Evolutionary conservation across 1,140 invertebrate species (phyloP).

Genomic region (Drosophila dunni): DNA sequence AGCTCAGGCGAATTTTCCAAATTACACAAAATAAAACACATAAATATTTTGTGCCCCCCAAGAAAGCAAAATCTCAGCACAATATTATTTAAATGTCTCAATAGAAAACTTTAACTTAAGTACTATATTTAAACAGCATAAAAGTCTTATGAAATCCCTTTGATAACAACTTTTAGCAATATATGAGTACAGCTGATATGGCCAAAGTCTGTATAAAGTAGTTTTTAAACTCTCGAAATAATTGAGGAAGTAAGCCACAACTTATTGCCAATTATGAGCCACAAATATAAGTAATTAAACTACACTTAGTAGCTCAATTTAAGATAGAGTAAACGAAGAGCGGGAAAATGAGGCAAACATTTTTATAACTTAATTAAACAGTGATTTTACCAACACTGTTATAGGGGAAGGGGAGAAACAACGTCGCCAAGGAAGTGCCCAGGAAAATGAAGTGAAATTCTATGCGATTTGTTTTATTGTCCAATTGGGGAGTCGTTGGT

Average conservation of each 20-base stretch:
- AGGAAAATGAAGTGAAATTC: conserved; percentile 68
- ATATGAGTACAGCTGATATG: too few species aligned
- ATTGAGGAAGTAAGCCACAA: neutral
- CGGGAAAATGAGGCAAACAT: conserved; percentile 66
- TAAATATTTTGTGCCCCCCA: conserved; percentile 17
- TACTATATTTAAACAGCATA: too few species aligned
- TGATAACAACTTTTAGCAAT: too few species aligned
- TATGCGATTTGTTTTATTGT: conserved; percentile 80
- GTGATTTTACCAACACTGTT: conserved; percentile 74
- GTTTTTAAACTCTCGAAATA: neutral
- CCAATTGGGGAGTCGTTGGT: conserved; percentile 40
- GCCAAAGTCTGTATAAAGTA: neutral
- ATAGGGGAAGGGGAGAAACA: conserved; percentile 12
- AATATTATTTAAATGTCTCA: conserved; percentile 12
- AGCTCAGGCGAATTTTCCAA: conserved; percentile 61
- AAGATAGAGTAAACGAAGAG: neutral
- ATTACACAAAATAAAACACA: conserved; percentile 43
- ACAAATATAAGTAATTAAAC: conserved; percentile 36
- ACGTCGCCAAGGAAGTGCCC: conserved; percentile 20
- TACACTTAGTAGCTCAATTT: conserved; percentile 20
- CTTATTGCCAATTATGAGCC: conserved; percentile 23
- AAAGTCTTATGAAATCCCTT: too few species aligned
- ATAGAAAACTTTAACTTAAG: too few species aligned
- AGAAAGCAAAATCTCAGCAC: neutral
- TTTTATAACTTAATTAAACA: conserved; percentile 83